Percentiles rank a stretch among this genome's conserved stretches.
These are phyloP conservation scores for Apamea monoglypha DNA, from an alignment of 2,888 invertebrate species.

Conservation along the genomic window DNA sequence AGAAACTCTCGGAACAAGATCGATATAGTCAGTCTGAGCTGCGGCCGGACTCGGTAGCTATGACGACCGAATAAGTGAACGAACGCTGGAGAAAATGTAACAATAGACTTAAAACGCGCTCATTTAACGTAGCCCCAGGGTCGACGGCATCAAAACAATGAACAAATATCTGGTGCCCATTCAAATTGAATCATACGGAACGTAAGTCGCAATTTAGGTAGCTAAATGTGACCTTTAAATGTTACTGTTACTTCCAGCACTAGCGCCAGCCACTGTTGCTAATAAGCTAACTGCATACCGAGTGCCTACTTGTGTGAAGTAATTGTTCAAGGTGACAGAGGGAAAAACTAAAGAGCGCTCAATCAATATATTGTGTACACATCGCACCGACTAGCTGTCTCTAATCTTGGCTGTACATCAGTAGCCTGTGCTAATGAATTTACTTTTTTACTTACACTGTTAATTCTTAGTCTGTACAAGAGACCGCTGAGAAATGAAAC, in stretches of 20 bases:
- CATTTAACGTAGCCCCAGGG: slow-evolving; percentile 68
- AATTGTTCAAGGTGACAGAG: slow-evolving; percentile 55
- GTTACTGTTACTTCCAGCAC: slow-evolving; percentile 50
- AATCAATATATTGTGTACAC: slow-evolving; percentile 49
- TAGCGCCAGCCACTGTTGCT: slow-evolving; percentile 51
- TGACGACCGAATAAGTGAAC: slow-evolving; percentile 64
- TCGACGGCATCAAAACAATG: slow-evolving; percentile 74
- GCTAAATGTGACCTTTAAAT: slow-evolving; percentile 60
- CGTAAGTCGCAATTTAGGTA: slow-evolving; percentile 43
- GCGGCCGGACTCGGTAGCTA: slow-evolving; percentile 56
- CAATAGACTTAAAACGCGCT: slow-evolving; percentile 71
- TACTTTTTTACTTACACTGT: slow-evolving; percentile 48
- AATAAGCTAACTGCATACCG: slow-evolving; percentile 53
- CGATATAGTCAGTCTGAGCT: slow-evolving; percentile 70
- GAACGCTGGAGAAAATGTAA: slow-evolving; percentile 66
- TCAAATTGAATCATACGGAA: slow-evolving; percentile 55
- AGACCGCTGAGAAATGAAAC: slow-evolving; percentile 68
- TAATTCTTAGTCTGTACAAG: slow-evolving; percentile 36
- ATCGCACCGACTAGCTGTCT: slow-evolving; percentile 36
- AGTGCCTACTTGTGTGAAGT: slow-evolving; percentile 45
- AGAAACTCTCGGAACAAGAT: slow-evolving; percentile 62
- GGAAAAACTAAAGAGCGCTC: slow-evolving; percentile 45
- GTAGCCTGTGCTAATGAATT: slow-evolving; percentile 50
- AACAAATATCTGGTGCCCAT: slow-evolving; percentile 65
- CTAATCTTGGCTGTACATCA: slow-evolving; percentile 32